Conservation (phyloP, 2,797 vertebrate genomes). For the Enoplosus armatus region DNA sequence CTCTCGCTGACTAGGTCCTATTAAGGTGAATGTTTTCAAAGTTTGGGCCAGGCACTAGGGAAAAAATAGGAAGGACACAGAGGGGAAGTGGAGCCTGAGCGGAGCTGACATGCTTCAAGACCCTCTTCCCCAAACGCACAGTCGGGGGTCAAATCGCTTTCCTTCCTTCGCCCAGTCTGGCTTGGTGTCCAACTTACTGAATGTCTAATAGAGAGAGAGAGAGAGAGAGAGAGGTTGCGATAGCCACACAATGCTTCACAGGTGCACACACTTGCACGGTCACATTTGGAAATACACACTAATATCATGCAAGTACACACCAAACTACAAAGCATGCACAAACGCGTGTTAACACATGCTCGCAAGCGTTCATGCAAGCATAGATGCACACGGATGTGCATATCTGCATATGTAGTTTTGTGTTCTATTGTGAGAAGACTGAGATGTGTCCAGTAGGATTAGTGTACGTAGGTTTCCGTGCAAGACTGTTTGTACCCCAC, state of each 20-base stretch:
- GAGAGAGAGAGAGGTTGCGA: conserved; percentile 50
- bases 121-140: conserved; percentile 78
- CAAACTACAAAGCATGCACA: conserved; percentile 53
- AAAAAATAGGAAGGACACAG: conserved; percentile 89
- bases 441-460: conserved; percentile 66
- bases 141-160: conserved; percentile 85
- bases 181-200: conserved; percentile 80
- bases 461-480: conserved; percentile 59
- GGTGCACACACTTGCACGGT: conserved; percentile 15
- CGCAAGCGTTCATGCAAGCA: conserved; percentile 50
- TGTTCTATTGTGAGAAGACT: conserved; percentile 42
- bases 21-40: conserved; percentile 89
- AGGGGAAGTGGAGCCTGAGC: conserved; percentile 87
- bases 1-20: conserved; percentile 85
- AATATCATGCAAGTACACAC: conserved; percentile 35
- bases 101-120: conserved; percentile 87
- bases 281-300: conserved; percentile 30
- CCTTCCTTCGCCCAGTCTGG: conserved; percentile 70
- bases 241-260: conserved; percentile 48
- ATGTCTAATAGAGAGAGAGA: conserved; percentile 70
- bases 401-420: conserved; percentile 61
- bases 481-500: conserved; percentile 65
- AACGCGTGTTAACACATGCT: conserved; percentile 54
- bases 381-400: conserved; percentile 37
- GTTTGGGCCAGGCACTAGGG: conserved; percentile 88